phyloP scores from a whole-genome alignment of 2,113 vertebrate species.

The Crotalus tigris region DNA sequence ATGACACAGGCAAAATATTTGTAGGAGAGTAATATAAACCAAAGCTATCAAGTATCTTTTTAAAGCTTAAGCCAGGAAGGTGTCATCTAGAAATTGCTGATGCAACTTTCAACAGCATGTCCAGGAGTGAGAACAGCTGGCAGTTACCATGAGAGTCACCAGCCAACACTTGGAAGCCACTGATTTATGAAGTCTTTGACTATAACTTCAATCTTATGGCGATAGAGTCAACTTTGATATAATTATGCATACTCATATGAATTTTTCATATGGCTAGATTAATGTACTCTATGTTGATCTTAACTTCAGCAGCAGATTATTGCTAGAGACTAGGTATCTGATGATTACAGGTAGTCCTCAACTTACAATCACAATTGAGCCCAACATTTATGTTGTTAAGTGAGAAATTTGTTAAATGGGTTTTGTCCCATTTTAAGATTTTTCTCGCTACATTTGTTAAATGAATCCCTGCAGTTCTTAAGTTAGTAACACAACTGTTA shows the following conservation, averaged over 20 bases:
- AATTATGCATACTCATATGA: neutral
- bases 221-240: neutral
- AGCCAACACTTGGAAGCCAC: neutral
- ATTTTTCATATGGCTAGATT: neutral
- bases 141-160: neutral
- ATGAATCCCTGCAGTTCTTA: neutral
- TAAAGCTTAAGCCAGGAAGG: neutral
- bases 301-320: neutral
- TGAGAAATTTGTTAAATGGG: neutral
- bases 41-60: neutral
- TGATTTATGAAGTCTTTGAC: neutral
- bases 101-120: neutral
- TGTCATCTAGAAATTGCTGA: neutral
- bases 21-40: neutral
- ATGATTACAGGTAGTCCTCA: neutral
- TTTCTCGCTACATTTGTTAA: neutral
- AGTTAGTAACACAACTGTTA: neutral
- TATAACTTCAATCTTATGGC: neutral
- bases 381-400: neutral
- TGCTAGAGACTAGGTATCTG: neutral
- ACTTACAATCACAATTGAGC: neutral
- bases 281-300: neutral
- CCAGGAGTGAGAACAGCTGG: neutral
- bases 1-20: rapidly evolving
- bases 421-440: neutral